Base-by-base conservation (phyloP, 2,888 invertebrate species). In the Pammene fasciana region DNA sequence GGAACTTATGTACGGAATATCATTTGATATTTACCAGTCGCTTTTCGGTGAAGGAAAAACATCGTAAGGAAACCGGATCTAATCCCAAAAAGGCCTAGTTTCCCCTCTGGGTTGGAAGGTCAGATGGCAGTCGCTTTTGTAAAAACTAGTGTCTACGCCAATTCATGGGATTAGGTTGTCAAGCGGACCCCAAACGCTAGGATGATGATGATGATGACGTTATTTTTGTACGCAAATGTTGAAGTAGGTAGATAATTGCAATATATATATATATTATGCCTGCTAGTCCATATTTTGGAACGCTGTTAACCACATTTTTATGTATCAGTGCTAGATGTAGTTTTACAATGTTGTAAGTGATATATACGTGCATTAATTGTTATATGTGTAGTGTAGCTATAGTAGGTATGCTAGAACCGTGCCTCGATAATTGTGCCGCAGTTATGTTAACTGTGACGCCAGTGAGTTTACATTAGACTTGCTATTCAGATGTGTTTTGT, bases 361-460 rank as follows among this genome's bases (percentile, higher is more conserved):
- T 72, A 73, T 67, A 71, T 60, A 68, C 66, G 70, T 74, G 71
- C 67, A 70, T 67, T 66, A 70, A 60, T 57, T 72, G 71, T 65
- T 60, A 65, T 48, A 65, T 64, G 64, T 64, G 64, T 54, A 65
- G 64, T 64, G 64, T 54, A 65, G 68, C 65, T 70, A 59, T 59
- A 68, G 59, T 64, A 62, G 34, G 54, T 54, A 54, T 36, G 68
- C 68, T 65, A 52, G 67, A 65, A 72, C 74, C 76, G 85, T 86
- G 85, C 86, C 87, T 87, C 85, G 82, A 84, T 81, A 75, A 11
- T 4, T 45, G 36, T 79, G 83, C 72, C 78, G 74, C 81, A 84
- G 88, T 87, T 89, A 88, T 87, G 85, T 89, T 87, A 87, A 89
- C 87, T 87, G 84, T 78, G 80, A 72, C 80, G 79, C 76, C 75